A percentile compares a stretch with the other conserved stretches of the same genome.
Evolutionary conservation across 92 coral and sea anemone species (phyloP).

Genomic region (Muricea muricata): DNA sequence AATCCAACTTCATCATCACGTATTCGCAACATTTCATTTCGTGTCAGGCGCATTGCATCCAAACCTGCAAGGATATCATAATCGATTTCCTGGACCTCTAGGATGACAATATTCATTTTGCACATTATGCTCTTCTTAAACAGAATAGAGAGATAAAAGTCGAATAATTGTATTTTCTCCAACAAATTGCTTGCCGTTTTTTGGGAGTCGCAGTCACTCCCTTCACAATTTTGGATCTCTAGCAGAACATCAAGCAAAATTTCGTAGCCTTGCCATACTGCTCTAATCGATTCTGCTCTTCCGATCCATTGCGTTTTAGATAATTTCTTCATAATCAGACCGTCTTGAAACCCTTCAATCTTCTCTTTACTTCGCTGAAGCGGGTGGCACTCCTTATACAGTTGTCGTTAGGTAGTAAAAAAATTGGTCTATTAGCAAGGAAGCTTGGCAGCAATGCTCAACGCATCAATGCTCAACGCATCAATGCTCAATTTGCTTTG

Average conservation of each 20-base stretch:
- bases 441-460: neutral
- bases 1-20: neutral
- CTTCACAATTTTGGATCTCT: neutral
- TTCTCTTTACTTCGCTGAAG: conserved; percentile 5
- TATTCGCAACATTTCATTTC: neutral
- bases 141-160: neutral
- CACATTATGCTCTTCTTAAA: neutral
- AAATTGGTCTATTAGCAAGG: too few relatives aligned
- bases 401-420: too few relatives aligned
- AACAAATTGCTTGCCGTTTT: neutral
- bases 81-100: neutral
- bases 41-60: neutral
- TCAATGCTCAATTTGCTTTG: neutral
- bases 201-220: neutral
- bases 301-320: too few relatives aligned
- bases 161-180: neutral
- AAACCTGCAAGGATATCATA: neutral
- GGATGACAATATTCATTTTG: too few relatives aligned
- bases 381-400: neutral
- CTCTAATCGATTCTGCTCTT: too few relatives aligned
- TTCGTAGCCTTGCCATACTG: too few relatives aligned
- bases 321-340: too few relatives aligned
- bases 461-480: neutral
- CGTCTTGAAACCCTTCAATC: neutral
- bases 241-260: too few relatives aligned